Conservation (phyloP, 2,797 vertebrate species). For the Florisuga fusca region DNA sequence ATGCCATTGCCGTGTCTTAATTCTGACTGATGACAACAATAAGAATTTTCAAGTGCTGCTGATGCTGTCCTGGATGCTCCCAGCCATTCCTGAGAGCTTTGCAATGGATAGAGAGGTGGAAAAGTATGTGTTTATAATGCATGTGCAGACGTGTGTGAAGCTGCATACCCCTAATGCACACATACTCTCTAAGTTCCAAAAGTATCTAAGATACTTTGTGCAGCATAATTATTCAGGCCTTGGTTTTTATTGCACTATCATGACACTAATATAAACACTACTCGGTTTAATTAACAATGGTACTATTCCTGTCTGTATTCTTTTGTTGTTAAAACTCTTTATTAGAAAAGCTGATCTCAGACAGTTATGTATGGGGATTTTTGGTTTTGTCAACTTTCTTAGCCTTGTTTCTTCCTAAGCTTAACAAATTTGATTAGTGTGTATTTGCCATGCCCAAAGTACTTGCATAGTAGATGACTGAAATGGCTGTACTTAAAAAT, state of each 20-base stretch:
- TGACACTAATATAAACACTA: background rate
- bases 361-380: background rate
- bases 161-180: background rate
- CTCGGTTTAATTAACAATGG: background rate
- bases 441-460: background rate
- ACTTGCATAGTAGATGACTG: background rate
- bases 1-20: rapidly evolving
- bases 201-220: background rate
- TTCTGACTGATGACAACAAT: background rate
- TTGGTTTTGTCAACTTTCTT: background rate
- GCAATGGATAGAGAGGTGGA: background rate
- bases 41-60: background rate
- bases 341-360: background rate
- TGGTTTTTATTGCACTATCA: background rate
- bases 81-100: background rate
- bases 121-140: background rate
- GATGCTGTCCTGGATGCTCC: background rate
- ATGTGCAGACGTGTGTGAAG: background rate
- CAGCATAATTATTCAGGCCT: background rate
- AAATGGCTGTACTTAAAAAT: background rate
- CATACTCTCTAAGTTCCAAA: background rate
- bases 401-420: background rate
- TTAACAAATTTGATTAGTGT: background rate
- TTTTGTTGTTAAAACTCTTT: background rate
- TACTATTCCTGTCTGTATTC: background rate